phyloP scores from a whole-genome alignment of 2,888 invertebrate species.

The Zhengitettix transpicula region DNA sequence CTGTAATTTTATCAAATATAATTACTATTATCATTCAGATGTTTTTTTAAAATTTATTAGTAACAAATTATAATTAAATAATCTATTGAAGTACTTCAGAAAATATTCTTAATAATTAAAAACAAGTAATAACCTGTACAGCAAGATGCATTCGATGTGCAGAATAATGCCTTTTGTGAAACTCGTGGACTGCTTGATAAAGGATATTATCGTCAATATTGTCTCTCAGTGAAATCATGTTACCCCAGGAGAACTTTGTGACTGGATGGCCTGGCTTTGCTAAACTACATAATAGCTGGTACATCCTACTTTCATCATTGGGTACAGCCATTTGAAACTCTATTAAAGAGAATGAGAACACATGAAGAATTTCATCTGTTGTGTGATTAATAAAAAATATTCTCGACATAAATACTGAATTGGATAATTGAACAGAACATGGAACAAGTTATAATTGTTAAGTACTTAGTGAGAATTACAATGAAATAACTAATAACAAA shows the following conservation, averaged over 20 bases:
- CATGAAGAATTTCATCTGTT: too few species aligned
- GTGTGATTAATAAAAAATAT: too few species aligned
- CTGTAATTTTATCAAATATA: too few species aligned
- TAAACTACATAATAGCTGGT: conserved; percentile 55
- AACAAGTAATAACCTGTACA: conserved; percentile 41
- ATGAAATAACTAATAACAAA: too few species aligned
- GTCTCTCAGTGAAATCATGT: conserved; percentile 52
- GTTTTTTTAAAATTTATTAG: too few species aligned
- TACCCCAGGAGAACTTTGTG: conserved; percentile 72
- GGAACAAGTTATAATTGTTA: background rate
- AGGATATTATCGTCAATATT: conserved; percentile 47
- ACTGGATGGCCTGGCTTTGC: conserved; percentile 54
- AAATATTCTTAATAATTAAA: too few species aligned
- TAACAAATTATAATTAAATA: too few species aligned
- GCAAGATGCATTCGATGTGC: conserved; percentile 78
- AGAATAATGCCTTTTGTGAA: conserved; percentile 62
- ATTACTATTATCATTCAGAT: too few species aligned
- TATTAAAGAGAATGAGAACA: conserved; percentile 19
- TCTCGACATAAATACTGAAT: too few species aligned
- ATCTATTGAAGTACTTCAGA: too few species aligned
- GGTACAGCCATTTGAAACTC: conserved; percentile 71
- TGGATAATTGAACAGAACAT: too few species aligned
- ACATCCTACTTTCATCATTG: conserved; percentile 55
- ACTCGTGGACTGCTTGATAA: conserved; percentile 52
- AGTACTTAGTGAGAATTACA: too few species aligned